Percentiles rank a stretch among this genome's conserved stretches.
phyloP scores from a whole-genome alignment of 2,888 invertebrate genomes.

The Heteropelma amictum region DNA sequence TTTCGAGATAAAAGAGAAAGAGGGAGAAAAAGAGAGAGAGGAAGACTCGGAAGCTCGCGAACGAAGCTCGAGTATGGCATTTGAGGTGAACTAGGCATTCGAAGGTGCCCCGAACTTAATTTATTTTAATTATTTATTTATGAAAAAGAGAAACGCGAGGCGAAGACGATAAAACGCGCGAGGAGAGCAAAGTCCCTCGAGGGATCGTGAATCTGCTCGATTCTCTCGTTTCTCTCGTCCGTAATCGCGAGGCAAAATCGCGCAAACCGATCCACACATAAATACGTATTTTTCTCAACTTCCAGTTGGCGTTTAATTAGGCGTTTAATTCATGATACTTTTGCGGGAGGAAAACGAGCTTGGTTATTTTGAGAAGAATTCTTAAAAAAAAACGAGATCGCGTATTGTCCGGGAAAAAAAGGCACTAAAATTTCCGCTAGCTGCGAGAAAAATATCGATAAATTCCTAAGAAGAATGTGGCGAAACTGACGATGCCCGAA shows the following conservation, averaged over 20 bases:
- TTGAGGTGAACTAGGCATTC: constrained; percentile 20
- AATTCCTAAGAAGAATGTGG: no score
- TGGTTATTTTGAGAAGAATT: constrained; percentile 27
- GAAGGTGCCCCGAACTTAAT: background rate
- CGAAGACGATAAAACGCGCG: no score
- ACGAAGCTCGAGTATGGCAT: background rate
- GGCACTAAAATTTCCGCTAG: no score
- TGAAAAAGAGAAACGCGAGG: no score
- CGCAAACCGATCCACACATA: constrained; percentile 10
- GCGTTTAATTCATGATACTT: constrained; percentile 43
- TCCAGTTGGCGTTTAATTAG: constrained; percentile 35
- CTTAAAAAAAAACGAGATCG: constrained; percentile 3
- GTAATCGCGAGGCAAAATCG: no score
- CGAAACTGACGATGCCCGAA: no score
- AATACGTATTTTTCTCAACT: background rate
- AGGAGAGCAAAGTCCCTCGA: no score
- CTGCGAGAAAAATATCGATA: no score
- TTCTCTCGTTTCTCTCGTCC: constrained; percentile 27
- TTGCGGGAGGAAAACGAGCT: constrained; percentile 64
- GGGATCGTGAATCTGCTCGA: no score
- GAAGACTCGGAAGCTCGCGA: background rate
- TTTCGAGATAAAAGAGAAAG: background rate
- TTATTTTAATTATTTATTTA: constrained; percentile 17
- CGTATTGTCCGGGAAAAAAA: constrained; percentile 8
- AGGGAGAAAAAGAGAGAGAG: no score